These are phyloP conservation scores for Lacanobia wlatinum DNA, from an alignment of 2,888 invertebrate species.

Conservation along the genomic window DNA sequence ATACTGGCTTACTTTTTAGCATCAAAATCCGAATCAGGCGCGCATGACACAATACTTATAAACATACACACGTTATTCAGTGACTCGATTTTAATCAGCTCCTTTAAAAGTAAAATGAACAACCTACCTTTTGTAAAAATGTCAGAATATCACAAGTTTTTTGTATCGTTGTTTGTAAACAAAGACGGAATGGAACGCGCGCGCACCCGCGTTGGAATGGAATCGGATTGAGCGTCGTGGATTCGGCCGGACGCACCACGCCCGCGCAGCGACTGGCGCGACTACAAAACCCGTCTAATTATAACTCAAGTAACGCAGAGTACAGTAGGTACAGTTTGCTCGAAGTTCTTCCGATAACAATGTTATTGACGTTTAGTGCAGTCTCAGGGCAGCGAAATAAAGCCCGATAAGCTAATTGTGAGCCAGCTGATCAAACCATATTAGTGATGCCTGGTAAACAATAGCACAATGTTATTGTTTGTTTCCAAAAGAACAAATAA, in stretches of 20 bases:
- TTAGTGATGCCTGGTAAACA: constrained; percentile 33
- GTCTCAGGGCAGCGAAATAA: constrained; percentile 18
- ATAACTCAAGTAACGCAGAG: constrained; percentile 60
- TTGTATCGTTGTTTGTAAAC: constrained; percentile 72
- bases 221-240: constrained; percentile 55
- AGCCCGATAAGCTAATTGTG: constrained; percentile 28
- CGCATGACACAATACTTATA: constrained; percentile 19
- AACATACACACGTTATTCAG: constrained; percentile 1
- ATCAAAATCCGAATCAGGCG: constrained; percentile 18
- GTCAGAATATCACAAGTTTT: constrained; percentile 33
- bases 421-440: constrained; percentile 7
- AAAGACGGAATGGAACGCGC: constrained; percentile 61
- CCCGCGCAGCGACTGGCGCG: constrained; percentile 55
- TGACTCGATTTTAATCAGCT: background rate
- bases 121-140: constrained; percentile 49
- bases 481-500: constrained; percentile 4
- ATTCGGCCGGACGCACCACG: constrained; percentile 52
- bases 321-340: constrained; percentile 10
- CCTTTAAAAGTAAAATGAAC: background rate
- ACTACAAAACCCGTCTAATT: constrained; percentile 66
- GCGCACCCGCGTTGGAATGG: constrained; percentile 54
- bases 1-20: constrained; percentile 34
- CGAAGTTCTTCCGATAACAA: constrained; percentile 59
- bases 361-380: constrained; percentile 36
- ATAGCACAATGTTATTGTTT: background rate